Percentiles rank a stretch among this genome's conserved stretches.
Evolutionary conservation across 2,888 invertebrate species (phyloP).

Genomic region (Abrostola tripartita): DNA sequence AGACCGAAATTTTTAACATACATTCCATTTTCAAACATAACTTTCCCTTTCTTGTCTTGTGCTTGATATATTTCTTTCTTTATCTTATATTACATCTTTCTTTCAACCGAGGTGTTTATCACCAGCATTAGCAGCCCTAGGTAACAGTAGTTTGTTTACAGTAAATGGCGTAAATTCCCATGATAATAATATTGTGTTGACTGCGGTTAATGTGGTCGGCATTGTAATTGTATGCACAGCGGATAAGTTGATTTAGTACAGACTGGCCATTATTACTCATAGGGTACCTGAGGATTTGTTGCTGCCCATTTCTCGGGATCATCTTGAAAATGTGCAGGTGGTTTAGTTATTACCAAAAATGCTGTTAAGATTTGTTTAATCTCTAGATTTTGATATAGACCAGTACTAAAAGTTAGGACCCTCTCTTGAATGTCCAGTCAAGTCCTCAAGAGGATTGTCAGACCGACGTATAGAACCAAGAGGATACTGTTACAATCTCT

Average conservation of each 20-base stretch:
- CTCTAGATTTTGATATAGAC: no score
- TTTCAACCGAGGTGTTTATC: no score
- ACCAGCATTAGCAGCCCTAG: constrained; percentile 15
- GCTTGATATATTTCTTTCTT: background rate
- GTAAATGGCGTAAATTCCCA: constrained; percentile 43
- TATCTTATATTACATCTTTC: no score
- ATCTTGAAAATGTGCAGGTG: background rate
- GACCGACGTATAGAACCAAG: no score
- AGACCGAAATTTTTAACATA: no score
- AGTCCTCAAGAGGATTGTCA: no score
- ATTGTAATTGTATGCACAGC: constrained; percentile 22
- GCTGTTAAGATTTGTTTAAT: no score
- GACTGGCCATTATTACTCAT: constrained; percentile 4
- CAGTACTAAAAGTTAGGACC: no score
- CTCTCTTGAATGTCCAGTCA: no score
- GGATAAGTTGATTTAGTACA: constrained; percentile 16
- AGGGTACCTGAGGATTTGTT: background rate
- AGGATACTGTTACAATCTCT: no score
- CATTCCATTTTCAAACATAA: no score
- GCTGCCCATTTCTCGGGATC: background rate
- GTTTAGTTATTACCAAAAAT: background rate
- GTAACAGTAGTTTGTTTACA: constrained; percentile 25
- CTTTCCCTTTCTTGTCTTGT: no score
- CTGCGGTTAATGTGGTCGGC: constrained; percentile 23
- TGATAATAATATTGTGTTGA: constrained; percentile 32